Percentiles rank a stretch among this genome's conserved stretches.
These are phyloP conservation scores for Siniperca undulata DNA, from an alignment of 2,797 vertebrate genomes.

Conservation along the genomic window DNA sequence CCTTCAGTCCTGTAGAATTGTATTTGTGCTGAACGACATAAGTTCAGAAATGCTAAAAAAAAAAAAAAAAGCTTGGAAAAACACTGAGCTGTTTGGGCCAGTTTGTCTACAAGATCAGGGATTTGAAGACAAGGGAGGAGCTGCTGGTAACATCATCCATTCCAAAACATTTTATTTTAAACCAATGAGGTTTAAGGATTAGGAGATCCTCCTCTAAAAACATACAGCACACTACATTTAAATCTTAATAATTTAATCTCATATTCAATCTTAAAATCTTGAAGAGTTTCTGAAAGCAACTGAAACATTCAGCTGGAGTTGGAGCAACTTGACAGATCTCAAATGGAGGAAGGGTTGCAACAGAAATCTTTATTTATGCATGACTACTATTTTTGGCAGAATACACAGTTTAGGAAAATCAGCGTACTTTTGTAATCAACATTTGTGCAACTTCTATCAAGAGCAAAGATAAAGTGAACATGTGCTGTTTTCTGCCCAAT, in stretches of 20 bases:
- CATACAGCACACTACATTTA: conserved; percentile 5
- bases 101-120: conserved; percentile 22
- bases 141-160: conserved; percentile 22
- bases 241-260: conserved; percentile 35
- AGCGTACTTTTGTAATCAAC: neutral
- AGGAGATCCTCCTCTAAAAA: neutral
- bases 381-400: neutral
- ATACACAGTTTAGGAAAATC: neutral
- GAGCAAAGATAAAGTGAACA: neutral
- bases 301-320: neutral
- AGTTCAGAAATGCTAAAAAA: conserved; percentile 7
- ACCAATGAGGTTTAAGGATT: conserved; percentile 48
- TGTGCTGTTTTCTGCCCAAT: neutral
- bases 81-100: neutral
- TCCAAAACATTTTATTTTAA: conserved; percentile 29
- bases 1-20: neutral
- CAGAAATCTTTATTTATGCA: conserved; percentile 9
- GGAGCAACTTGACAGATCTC: neutral
- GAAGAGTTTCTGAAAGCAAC: neutral
- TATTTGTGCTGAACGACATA: conserved; percentile 27
- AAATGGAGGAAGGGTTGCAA: neutral
- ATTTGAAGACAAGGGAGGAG: conserved; percentile 40
- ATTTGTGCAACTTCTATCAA: neutral
- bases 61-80: neutral
- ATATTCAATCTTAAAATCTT: conserved; percentile 28